Percentiles rank a stretch among this genome's conserved stretches.
Conservation (phyloP, 2,888 invertebrate genomes). For the Perizoma flavofasciatum region DNA sequence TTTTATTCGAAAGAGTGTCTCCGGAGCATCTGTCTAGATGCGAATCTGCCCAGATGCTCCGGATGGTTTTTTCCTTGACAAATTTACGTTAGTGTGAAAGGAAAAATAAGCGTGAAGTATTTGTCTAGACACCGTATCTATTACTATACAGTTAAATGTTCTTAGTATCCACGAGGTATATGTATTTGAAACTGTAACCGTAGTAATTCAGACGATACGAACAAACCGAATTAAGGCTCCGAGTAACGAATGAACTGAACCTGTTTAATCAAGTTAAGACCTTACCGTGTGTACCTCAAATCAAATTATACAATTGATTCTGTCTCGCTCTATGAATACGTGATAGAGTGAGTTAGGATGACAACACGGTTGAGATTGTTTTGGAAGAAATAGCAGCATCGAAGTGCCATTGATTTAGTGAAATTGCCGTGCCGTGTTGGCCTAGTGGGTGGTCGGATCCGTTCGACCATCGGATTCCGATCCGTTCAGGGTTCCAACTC, state of each 20-base stretch:
- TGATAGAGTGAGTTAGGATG: not conserved
- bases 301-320: constrained; percentile 50
- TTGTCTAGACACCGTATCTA: no score
- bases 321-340: constrained; percentile 25
- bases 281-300: constrained; percentile 46
- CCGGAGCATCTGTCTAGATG: no score
- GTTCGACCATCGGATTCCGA: no score
- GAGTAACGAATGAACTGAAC: constrained; percentile 51
- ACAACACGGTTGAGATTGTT: not conserved
- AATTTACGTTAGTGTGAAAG: no score
- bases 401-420: not conserved
- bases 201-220: constrained; percentile 45
- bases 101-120: no score
- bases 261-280: constrained; percentile 52
- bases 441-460: no score
- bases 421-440: no score
- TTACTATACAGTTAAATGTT: no score
- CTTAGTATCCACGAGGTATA: not conserved
- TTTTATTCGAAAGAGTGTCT: no score
- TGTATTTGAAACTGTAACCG: constrained; percentile 32
- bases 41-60: no score
- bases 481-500: no score
- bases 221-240: constrained; percentile 53
- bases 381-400: not conserved
- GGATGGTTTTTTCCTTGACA: no score